Conservation (phyloP, 2,888 invertebrate species). For the Andrena hattorfiana region DNA sequence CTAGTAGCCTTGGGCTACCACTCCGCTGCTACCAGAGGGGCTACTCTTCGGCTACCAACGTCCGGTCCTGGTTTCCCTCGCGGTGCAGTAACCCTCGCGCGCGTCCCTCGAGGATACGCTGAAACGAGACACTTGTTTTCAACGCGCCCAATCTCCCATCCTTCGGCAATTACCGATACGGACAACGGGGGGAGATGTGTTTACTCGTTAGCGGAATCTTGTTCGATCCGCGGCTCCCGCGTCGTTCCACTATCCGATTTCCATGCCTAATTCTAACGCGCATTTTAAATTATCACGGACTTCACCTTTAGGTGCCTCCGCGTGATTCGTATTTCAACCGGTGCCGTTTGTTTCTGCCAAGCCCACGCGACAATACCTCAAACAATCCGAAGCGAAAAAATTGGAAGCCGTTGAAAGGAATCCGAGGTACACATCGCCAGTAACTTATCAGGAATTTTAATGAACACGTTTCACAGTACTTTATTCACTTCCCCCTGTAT, state of each 20-base stretch:
- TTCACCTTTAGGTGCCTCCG: no score
- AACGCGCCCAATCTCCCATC: slow-evolving; percentile 9
- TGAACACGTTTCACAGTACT: slow-evolving; percentile 28
- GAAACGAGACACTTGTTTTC: slow-evolving; percentile 36
- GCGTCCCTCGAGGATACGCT: slow-evolving; percentile 63
- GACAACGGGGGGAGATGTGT: background rate
- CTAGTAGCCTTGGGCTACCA: slow-evolving; percentile 85
- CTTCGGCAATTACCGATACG: background rate
- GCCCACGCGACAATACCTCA: background rate
- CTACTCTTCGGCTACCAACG: slow-evolving; percentile 83
- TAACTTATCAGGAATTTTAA: slow-evolving; percentile 38
- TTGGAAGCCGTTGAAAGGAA: slow-evolving; percentile 8
- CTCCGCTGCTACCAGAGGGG: slow-evolving; percentile 84
- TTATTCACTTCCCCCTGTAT: slow-evolving; percentile 16
- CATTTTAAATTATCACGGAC: background rate
- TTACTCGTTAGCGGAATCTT: slow-evolving; percentile 9
- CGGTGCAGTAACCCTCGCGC: slow-evolving; percentile 69
- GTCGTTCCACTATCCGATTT: no score
- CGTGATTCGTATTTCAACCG: background rate
- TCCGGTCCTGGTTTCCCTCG: slow-evolving; percentile 76
- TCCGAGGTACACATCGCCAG: background rate
- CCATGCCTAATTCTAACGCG: background rate
- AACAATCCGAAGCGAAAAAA: background rate
- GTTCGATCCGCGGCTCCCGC: background rate
- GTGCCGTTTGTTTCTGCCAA: background rate